A percentile compares a stretch with the other conserved stretches of the same genome.
These are phyloP conservation scores for Drosophila busckii DNA, from an alignment of 1,140 invertebrate species.

Conservation along the genomic window DNA sequence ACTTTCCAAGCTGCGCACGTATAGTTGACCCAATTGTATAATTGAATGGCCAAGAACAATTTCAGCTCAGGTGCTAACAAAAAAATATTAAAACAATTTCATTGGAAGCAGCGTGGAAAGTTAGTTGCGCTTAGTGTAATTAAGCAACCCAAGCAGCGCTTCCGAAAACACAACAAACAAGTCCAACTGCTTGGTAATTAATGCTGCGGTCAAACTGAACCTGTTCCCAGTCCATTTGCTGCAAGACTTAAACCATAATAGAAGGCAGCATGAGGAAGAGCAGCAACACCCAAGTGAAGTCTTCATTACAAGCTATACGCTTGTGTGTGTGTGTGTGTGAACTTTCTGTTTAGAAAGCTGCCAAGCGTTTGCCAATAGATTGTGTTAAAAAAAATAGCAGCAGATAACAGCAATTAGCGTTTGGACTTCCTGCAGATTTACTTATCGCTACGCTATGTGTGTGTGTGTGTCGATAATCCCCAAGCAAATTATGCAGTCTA, in stretches of 20 bases:
- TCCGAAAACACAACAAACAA: conserved; percentile 61
- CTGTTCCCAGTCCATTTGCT: conserved; percentile 28
- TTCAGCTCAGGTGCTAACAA: not conserved
- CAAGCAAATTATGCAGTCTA: conserved; percentile 16
- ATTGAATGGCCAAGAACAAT: not conserved
- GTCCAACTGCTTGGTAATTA: conserved; percentile 68
- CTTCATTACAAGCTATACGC: conserved; percentile 5
- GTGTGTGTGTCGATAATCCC: conserved; percentile 10
- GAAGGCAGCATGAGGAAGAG: conserved; percentile 43
- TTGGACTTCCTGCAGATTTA: conserved; percentile 31
- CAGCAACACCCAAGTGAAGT: conserved; percentile 12
- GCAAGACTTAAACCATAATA: conserved; percentile 40
- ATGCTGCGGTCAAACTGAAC: conserved; percentile 64
- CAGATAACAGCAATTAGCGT: conserved; percentile 51
- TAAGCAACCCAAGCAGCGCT: conserved; percentile 48
- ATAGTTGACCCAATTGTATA: conserved; percentile 6
- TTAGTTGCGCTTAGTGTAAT: conserved; percentile 43
- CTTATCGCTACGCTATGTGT: not conserved
- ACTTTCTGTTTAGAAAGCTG: conserved; percentile 14
- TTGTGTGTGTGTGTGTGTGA: not conserved
- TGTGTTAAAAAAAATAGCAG: not conserved
- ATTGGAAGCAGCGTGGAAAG: conserved; percentile 47
- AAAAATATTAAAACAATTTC: conserved; percentile 20
- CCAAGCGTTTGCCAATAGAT: not conserved
- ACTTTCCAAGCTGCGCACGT: not conserved